A percentile compares a stretch with the other conserved stretches of the same genome.
Evolutionary conservation across 2,113 vertebrate genomes (phyloP).

Genomic region (Nothocercus nigrocapillus): DNA sequence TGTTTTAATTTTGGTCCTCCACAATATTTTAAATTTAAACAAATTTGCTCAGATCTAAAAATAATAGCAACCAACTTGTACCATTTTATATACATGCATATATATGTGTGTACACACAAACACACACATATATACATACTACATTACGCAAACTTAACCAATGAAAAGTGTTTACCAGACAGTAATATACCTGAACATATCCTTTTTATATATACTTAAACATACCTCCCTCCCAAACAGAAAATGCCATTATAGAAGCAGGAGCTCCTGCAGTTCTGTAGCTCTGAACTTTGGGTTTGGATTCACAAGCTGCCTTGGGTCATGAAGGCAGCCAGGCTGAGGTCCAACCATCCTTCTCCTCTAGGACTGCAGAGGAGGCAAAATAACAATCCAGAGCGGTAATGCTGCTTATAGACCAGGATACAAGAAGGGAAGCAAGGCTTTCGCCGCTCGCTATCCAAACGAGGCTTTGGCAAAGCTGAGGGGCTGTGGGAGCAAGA

Average conservation of each 20-base stretch:
- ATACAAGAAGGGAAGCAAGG: not conserved
- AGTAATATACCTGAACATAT: not conserved
- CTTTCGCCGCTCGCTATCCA: not conserved
- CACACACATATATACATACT: not conserved
- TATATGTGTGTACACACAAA: no score
- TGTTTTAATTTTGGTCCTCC: constrained; percentile 43
- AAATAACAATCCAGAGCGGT: no score
- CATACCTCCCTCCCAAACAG: not conserved
- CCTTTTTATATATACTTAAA: not conserved
- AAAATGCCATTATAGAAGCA: not conserved
- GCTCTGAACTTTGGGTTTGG: not conserved
- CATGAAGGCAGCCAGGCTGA: not conserved
- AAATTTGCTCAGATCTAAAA: constrained; percentile 35
- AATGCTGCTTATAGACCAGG: no score
- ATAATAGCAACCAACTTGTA: not conserved
- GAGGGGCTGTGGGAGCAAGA: not conserved
- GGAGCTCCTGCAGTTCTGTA: not conserved
- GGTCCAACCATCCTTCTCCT: not conserved
- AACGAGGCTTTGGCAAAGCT: not conserved
- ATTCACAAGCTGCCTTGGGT: not conserved
- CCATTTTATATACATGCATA: not conserved
- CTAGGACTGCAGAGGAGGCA: not conserved
- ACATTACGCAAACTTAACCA: not conserved
- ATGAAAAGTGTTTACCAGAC: not conserved
- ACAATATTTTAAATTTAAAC: constrained; percentile 49